Base-by-base conservation (phyloP, 1,140 invertebrate genomes). In the Palaemon carinicauda region DNA sequence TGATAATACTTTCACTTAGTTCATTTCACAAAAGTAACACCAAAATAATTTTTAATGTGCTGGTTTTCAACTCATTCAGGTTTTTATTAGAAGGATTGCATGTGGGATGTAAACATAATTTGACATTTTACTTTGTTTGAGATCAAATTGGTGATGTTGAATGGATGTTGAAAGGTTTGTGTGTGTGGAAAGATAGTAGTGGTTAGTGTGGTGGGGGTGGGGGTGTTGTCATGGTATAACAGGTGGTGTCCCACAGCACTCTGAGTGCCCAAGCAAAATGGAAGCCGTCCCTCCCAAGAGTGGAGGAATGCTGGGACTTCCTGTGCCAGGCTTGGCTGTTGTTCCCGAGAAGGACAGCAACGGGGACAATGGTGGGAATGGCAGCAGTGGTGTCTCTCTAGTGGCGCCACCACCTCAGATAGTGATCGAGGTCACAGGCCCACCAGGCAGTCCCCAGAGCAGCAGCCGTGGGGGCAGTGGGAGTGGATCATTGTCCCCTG, bases 401-500 rank as follows among this genome's bases (percentile, higher is more conserved):
- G 24, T 69, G 17, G 84, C 78, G 80, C 51, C 71, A 75, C 73
- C 80, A 9, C 87, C 87, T 71, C 80, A 88, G 56, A 88, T 88
- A 24, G 77, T 88, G 52, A 82, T 88, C 52, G 87, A 88, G 77
- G 80, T 88, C 52, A 83, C 80, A n/a, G 87, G 80, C 17, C 87
- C 87, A 5, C 87, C 87, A 5, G 81, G 80, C 51, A 88, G 77
- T 60, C 80, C 80, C 50, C 75, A 88, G 80, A 80, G 77, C 69
- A 86, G 77, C 80, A 83, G 81, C 31, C 41, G 77, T 21, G 87
- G 80, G 52, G 79, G 80, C 56, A 78, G 80, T 79, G 41, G 74
- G 14, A 73, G 80, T 12, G 80, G 81, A 53, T 78, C 87, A n/a
- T 56, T 82, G 21, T 82, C 80, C 14, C 80, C 80, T n/a, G 80